Base-by-base conservation (phyloP, 1,140 invertebrate genomes). In the Pogonomyrmex barbatus region DNA sequence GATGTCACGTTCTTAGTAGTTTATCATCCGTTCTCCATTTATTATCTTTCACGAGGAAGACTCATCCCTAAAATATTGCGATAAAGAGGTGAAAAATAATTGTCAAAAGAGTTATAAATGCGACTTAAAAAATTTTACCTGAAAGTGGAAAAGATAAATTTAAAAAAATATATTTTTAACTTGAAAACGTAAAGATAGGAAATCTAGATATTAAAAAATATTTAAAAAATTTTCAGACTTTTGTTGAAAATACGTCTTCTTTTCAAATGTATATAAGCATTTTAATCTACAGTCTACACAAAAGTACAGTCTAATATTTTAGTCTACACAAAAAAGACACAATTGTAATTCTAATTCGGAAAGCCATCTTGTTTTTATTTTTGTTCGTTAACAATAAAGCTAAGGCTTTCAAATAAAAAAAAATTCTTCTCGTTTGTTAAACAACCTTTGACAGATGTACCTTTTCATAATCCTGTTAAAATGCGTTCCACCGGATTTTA, bases 21-120 rank as follows among this genome's bases (percentile, higher is more conserved):
- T 89, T 88, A 89, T 89, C 87, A 62, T 89, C 88, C 75, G 81
- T 85, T 73, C 73, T 79, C 47, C 45, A 2, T 86, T 82, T 54
- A 83, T 86, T 89, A 89, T 89, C 87, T 89, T 77, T 10, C 39
- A 36, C 68, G 30, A 52, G 50, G 70, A 78, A 75, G 77, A 87
- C 77, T 89, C 87, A 89, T 87, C 87, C 78, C 67, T 76, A 87
- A 86, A 87, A 60, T 79, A 89, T 73, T 62, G 42, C 83, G 33
- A 60, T 83, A 63, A 17, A 83, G 42, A 39, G 50, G 2, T 10
- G 42, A 60, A 47, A 76, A 84, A 78, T 2, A 85, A 70, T 73
- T 87, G 58, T 83, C 65, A 83, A 60, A 47, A 45, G 12, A 24
- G 24, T 24, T 24, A 24, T 24, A 24, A 24, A 24, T 24, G 24